Conservation (phyloP, 2,888 invertebrate genomes). For the Euzetes globulus region DNA sequence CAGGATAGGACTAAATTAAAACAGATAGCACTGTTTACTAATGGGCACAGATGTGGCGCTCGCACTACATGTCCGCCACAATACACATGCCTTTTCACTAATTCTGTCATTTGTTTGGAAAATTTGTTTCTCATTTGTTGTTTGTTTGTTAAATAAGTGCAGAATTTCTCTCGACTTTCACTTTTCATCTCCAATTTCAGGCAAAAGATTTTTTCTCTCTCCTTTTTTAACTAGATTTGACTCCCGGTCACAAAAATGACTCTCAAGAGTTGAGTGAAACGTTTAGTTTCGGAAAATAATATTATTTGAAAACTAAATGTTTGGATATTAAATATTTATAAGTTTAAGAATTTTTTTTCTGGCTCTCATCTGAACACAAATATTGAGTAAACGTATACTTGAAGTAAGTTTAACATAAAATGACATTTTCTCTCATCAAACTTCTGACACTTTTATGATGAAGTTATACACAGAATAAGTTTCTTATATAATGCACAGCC, state of each 20-base stretch:
- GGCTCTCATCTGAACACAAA: background rate
- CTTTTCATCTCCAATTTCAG: background rate
- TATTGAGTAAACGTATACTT: background rate
- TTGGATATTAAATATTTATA: background rate
- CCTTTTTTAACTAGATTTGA: background rate
- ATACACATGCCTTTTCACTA: background rate
- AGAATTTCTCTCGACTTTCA: background rate
- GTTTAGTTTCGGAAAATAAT: background rate
- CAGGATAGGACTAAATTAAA: background rate
- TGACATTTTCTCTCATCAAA: constrained; percentile 7
- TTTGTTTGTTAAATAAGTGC: background rate
- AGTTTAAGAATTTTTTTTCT: background rate
- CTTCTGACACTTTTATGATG: constrained; percentile 1
- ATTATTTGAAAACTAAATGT: background rate
- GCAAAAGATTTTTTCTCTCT: background rate
- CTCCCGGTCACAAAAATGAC: background rate
- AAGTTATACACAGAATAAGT: background rate
- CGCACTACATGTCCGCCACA: background rate
- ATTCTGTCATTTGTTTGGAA: background rate
- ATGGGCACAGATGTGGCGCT: background rate
- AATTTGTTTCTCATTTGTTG: background rate
- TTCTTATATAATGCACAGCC: background rate
- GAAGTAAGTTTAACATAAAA: background rate
- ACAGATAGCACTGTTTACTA: background rate
- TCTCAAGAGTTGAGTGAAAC: background rate